Evolutionary conservation across 1,140 invertebrate genomes (phyloP), one percentile per base, ranked within the genome.

Genomic region (Drosophila sulfurigaster): DNA sequence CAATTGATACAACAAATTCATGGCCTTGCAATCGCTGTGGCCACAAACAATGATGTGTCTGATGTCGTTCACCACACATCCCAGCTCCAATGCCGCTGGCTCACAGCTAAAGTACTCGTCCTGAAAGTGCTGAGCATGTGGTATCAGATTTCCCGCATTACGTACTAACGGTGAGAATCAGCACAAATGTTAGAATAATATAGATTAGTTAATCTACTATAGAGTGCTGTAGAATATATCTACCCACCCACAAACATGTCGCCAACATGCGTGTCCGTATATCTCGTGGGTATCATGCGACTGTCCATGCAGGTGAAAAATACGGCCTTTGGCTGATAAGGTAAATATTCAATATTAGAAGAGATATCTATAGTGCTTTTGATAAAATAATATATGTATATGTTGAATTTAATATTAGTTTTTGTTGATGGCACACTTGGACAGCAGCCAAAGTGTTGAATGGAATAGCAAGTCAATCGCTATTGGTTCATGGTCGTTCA

Each of bases 291-390:
- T 79, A 99, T 96, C 96, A 99, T 98, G 94, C 98, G 94, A 93
- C 97, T 98, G 94, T 99, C 98, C 96, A 99, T 99, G 93, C 98
- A 99, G 13, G 98, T 98, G 93, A 99, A 98, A 93, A 99, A 98
- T 67, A 99, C 96, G 57, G 98, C 97, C 94, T 98, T 98, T 5
- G 98, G 98, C 97, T 99, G 60, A 79, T 81, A 78, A 78, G 48
- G 45, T 4, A 38, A 57, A 66, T 68, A 74, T 83, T 68, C 51
- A 63, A 28, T 41, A 79, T 82, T 73, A 79, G 46, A 51, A 48
- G 49, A 81, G 35, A 71, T 85, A 81, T 28, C n/a, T 52, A 35
- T 48, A 25, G 25, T 25, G 48, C 11, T 15, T 45, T 5, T 43
- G 30, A 74, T 69, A 54, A 66, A 70, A 60, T 67, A 66, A 32